Conservation (phyloP, 2,797 vertebrate species). For the Hafferia zeledoni region DNA sequence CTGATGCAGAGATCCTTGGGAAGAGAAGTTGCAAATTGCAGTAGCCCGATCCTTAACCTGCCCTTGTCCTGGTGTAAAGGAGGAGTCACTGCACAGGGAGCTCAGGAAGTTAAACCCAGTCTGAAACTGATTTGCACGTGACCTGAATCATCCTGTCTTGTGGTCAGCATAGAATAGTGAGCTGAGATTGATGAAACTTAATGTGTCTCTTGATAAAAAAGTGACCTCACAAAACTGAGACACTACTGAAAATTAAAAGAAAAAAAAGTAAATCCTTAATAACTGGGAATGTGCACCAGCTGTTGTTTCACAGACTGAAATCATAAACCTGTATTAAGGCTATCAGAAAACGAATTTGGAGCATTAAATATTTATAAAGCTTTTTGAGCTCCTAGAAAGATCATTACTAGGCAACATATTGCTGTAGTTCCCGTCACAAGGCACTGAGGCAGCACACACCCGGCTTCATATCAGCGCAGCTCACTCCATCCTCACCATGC, state of each 20-base stretch:
- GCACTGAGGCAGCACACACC: neutral
- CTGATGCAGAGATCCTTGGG: neutral
- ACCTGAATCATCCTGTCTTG: neutral
- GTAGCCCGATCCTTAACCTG: neutral
- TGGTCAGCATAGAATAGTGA: neutral
- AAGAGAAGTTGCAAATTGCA: neutral
- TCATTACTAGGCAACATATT: constrained; percentile 37
- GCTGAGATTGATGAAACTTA: neutral
- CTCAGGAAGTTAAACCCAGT: neutral
- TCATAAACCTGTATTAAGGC: neutral
- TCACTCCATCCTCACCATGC: neutral
- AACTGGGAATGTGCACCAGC: neutral
- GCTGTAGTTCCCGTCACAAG: constrained; percentile 4
- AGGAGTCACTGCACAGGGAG: neutral
- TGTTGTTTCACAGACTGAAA: neutral
- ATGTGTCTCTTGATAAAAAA: neutral
- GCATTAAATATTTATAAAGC: constrained; percentile 55
- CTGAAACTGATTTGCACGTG: neutral
- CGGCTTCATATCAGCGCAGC: fast-evolving
- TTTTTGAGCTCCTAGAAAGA: constrained; percentile 30
- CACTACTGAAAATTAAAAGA: neutral
- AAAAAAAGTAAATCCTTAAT: neutral
- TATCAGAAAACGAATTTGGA: constrained; percentile 21
- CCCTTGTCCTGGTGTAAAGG: neutral
- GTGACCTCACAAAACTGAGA: neutral